phyloP scores from a whole-genome alignment of 2,888 invertebrate species.

The Lasioglossum malachurum region DNA sequence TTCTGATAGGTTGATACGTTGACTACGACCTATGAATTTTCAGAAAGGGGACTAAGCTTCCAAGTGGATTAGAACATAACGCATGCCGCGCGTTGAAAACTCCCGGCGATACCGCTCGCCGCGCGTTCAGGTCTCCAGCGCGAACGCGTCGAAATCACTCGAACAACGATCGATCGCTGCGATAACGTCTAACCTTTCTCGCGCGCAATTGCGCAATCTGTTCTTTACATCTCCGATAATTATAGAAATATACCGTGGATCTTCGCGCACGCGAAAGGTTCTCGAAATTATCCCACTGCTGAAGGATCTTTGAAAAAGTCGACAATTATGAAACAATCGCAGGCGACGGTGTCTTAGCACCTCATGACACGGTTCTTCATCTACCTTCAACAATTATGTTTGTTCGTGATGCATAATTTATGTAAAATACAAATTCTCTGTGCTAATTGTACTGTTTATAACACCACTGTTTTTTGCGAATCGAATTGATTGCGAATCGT shows the following conservation, averaged over 20 bases:
- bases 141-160: conserved; percentile 4
- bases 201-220: background rate
- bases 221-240: background rate
- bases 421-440: too few relatives aligned
- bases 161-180: background rate
- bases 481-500: too few relatives aligned
- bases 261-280: background rate
- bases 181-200: conserved; percentile 5
- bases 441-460: too few relatives aligned
- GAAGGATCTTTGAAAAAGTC: background rate
- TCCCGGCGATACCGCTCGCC: background rate
- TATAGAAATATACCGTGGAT: background rate
- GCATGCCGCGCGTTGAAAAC: background rate
- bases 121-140: background rate
- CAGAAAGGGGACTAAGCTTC: background rate
- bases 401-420: too few relatives aligned
- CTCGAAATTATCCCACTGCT: background rate
- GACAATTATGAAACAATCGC: background rate
- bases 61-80: background rate
- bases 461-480: too few relatives aligned
- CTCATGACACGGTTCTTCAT: too few relatives aligned
- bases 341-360: too few relatives aligned
- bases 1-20: background rate
- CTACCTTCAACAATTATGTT: too few relatives aligned
- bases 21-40: background rate